These are phyloP conservation scores for Scarus forsteni DNA, from an alignment of 2,797 vertebrate species.

Conservation along the genomic window DNA sequence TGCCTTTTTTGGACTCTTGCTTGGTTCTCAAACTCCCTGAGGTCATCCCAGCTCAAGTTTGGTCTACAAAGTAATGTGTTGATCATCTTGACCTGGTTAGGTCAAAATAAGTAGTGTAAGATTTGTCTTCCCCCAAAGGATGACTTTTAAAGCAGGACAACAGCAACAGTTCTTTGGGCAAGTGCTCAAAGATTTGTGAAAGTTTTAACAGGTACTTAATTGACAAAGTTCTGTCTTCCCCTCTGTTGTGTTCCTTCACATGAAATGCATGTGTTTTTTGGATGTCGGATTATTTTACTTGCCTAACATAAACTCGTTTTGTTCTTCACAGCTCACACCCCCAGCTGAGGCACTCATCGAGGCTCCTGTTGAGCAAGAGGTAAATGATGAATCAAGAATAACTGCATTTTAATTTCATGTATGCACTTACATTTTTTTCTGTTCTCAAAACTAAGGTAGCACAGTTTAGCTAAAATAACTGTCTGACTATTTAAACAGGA, in stretches of 20 bases:
- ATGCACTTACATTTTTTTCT: background rate
- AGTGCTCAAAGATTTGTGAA: slow-evolving; percentile 4
- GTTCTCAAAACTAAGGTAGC: too few species aligned
- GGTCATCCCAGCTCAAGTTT: slow-evolving; percentile 8
- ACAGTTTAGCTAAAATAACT: too few species aligned
- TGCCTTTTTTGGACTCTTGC: slow-evolving; percentile 18
- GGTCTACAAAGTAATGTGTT: slow-evolving; percentile 5
- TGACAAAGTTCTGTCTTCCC: background rate
- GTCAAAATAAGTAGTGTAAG: slow-evolving; percentile 28
- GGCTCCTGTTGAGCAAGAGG: slow-evolving; percentile 54
- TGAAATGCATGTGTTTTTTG: background rate
- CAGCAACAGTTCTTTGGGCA: background rate
- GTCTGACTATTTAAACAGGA: too few species aligned
- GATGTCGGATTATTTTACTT: background rate
- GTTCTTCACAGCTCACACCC: slow-evolving; percentile 40
- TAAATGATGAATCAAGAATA: slow-evolving; percentile 39
- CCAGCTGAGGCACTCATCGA: slow-evolving; percentile 40
- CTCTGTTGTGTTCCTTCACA: background rate
- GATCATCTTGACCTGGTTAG: slow-evolving; percentile 36
- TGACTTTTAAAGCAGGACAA: slow-evolving; percentile 22
- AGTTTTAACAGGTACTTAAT: background rate
- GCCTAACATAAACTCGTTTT: slow-evolving; percentile 13
- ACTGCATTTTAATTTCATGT: background rate
- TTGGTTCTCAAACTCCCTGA: background rate
- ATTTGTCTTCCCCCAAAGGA: slow-evolving; percentile 18